Conservation (phyloP, 2,888 invertebrate species). For the Andrena bicolor region DNA sequence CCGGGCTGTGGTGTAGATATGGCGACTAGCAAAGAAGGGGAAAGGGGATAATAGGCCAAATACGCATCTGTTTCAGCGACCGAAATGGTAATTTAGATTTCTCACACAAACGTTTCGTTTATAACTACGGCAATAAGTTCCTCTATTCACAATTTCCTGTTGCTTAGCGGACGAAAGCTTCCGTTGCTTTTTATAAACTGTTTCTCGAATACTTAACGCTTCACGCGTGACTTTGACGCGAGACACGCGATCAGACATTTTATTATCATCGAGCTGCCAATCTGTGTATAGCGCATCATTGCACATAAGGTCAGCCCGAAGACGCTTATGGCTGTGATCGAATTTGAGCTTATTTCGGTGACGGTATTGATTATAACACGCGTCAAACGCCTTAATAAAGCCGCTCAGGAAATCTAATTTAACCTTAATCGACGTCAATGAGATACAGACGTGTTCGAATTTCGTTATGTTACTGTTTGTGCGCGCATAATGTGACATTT, state of each 20-base stretch:
- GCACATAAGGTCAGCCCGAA: not conserved
- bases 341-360: not conserved
- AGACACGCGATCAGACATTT: not conserved
- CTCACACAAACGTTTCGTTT: constrained; percentile 22
- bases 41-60: constrained; percentile 66
- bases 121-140: not conserved
- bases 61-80: constrained; percentile 54
- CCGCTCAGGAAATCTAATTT: constrained; percentile 39
- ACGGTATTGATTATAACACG: constrained; percentile 24
- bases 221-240: not conserved
- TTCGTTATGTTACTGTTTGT: not conserved
- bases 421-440: constrained; percentile 38
- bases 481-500: constrained; percentile 20
- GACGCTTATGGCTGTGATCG: not conserved
- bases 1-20: constrained; percentile 40
- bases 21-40: constrained; percentile 54
- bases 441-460: constrained; percentile 27
- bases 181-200: not conserved
- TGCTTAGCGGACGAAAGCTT: not conserved
- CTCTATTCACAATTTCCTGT: not conserved
- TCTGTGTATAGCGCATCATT: not conserved
- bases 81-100: constrained; percentile 59
- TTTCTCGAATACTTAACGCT: not conserved
- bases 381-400: constrained; percentile 28
- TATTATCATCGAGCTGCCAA: not conserved